These are phyloP conservation scores for Pelusios castaneus DNA, from an alignment of 2,113 vertebrate species.

Conservation along the genomic window DNA sequence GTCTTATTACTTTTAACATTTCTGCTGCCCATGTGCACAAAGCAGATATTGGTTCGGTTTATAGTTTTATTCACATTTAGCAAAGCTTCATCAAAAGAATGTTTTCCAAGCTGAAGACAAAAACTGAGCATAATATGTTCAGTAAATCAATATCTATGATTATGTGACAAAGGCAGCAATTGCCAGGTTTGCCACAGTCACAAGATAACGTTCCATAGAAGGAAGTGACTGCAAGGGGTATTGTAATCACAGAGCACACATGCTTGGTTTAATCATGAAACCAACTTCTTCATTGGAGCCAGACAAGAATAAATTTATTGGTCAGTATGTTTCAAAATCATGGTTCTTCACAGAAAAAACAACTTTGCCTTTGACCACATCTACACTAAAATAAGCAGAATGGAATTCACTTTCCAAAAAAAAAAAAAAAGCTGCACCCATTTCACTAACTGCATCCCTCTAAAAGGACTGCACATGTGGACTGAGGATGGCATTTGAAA, in stretches of 20 bases:
- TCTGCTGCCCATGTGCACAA: not conserved
- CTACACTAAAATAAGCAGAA: not conserved
- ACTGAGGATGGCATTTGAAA: not conserved
- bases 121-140: not conserved
- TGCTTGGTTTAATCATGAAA: not conserved
- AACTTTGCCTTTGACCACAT: not conserved
- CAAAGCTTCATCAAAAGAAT: not conserved
- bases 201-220: not conserved
- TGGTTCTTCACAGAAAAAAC: not conserved
- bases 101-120: not conserved
- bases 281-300: not conserved
- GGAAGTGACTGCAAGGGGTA: slow-evolving; percentile 19
- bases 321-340: not conserved
- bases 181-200: not conserved
- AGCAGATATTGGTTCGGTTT: not conserved
- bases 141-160: not conserved
- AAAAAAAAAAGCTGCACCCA: not conserved
- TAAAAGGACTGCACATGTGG: not conserved
- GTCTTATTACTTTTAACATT: not conserved
- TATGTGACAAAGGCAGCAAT: not conserved
- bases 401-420: slow-evolving; percentile 6
- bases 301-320: not conserved
- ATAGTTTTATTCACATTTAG: not conserved
- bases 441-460: slow-evolving; percentile 13
- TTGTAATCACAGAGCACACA: not conserved